These are phyloP conservation scores for Mythimna loreyi DNA, from an alignment of 2,888 invertebrate species.

Conservation along the genomic window DNA sequence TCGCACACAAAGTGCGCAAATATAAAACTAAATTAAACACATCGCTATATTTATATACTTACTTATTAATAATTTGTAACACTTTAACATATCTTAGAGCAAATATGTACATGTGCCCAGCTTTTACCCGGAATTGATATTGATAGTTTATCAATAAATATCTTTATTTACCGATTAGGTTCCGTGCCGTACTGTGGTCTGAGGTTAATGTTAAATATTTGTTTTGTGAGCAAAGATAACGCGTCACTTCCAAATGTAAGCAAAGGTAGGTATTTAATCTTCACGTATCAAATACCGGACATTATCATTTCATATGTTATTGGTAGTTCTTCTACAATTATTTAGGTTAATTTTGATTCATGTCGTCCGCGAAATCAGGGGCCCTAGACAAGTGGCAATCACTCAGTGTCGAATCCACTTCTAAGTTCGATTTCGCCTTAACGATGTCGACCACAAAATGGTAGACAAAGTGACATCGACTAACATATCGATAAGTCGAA, in stretches of 20 bases:
- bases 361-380: background rate
- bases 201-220: constrained; percentile 60
- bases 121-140: constrained; percentile 35
- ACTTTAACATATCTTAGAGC: constrained; percentile 1
- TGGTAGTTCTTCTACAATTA: constrained; percentile 4
- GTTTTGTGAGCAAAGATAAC: constrained; percentile 37
- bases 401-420: too few species aligned
- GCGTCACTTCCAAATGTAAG: constrained; percentile 34
- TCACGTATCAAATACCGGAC: constrained; percentile 29
- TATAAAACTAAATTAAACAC: constrained; percentile 2
- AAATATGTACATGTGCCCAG: constrained; percentile 16
- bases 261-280: constrained; percentile 37
- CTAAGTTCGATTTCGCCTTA: too few species aligned
- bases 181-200: constrained; percentile 31
- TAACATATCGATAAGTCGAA: too few species aligned
- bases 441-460: too few species aligned
- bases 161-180: constrained; percentile 52
- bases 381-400: too few species aligned
- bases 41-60: too few species aligned
- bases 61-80: background rate
- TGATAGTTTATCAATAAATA: constrained; percentile 51
- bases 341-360: constrained; percentile 18
- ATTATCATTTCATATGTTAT: constrained; percentile 24
- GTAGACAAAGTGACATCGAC: too few species aligned
- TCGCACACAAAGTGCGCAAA: too few species aligned